Evolutionary conservation across 2,888 invertebrate species (phyloP).

Genomic region (Monoplex corrugatus): DNA sequence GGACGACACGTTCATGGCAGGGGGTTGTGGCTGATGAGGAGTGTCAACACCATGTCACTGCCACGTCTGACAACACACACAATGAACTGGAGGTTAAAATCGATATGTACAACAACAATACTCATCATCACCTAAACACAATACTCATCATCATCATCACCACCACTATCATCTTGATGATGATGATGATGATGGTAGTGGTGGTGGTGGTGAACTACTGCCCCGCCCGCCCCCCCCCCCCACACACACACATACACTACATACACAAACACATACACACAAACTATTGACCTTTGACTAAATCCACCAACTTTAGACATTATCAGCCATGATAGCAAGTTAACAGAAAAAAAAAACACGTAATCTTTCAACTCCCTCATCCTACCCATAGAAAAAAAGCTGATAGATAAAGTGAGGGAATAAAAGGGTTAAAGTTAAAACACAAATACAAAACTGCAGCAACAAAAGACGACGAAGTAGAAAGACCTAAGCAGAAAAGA

Average conservation of each 20-base stretch:
- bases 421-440: too few relatives aligned
- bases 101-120: background rate
- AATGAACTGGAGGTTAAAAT: background rate
- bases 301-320: too few relatives aligned
- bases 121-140: background rate
- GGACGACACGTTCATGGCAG: constrained; percentile 54
- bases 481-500: too few relatives aligned
- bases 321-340: too few relatives aligned
- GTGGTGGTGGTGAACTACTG: background rate
- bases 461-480: too few relatives aligned
- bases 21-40: background rate
- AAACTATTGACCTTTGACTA: too few relatives aligned
- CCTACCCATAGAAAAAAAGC: too few relatives aligned
- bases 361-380: too few relatives aligned
- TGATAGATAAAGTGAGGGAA: too few relatives aligned
- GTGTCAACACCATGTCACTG: background rate
- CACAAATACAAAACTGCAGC: too few relatives aligned
- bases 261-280: background rate
- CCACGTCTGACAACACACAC: background rate
- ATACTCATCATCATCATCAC: background rate
- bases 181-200: background rate
- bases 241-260: background rate
- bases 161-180: background rate
- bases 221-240: background rate
- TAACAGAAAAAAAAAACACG: too few relatives aligned